Evolutionary conservation across 1,140 invertebrate species (phyloP), one percentile per base, ranked within the genome.

Genomic region (Euwallacea fornicatus): DNA sequence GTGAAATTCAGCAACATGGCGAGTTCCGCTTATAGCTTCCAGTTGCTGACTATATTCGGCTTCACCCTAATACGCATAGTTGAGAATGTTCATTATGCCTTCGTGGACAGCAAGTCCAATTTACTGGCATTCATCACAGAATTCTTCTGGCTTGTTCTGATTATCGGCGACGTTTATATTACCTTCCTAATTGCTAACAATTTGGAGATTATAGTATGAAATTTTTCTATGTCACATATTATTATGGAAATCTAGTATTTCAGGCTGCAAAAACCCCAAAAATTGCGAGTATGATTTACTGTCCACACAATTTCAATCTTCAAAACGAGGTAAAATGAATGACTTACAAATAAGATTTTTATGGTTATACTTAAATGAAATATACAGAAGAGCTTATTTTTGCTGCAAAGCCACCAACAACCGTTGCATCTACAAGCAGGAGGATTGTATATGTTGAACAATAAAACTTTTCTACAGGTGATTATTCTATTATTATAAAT

Each of bases 401-500:
- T 72, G 6, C 50, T 72, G n/a, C 71, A 72, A 53, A 43, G 66
- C 54, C 41, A 53, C 56, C 71, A 72, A 42, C 66, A 72, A 56
- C 15, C 59, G 4, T 7, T 72, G 11, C 47, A 21, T 15, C 66
- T 72, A 42, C 58, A 61, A 41, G 71, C 66, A 7, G 59, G 66
- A 41, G 53, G 66, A 53, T 54, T 72, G 13, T 72, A 58, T 59
- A 16, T 42, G 11, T 46, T 72, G 54, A 62, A 72, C 46, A 72
- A 72, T 58, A 61, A 68, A 62, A 72, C 66, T 47, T 72, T 61
- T 55, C 44, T 72, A 62, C 47, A 64, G 53, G 71, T 72, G 50
- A 33, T 33, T 4, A 33, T 33, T 33, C 1, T 33, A 33, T 33
- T 33, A 33, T 33, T 7, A 56, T 56, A 15, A 56, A n/a, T 41